Conservation (phyloP, 2,797 vertebrate genomes). For the Cyclopterus lumpus region DNA sequence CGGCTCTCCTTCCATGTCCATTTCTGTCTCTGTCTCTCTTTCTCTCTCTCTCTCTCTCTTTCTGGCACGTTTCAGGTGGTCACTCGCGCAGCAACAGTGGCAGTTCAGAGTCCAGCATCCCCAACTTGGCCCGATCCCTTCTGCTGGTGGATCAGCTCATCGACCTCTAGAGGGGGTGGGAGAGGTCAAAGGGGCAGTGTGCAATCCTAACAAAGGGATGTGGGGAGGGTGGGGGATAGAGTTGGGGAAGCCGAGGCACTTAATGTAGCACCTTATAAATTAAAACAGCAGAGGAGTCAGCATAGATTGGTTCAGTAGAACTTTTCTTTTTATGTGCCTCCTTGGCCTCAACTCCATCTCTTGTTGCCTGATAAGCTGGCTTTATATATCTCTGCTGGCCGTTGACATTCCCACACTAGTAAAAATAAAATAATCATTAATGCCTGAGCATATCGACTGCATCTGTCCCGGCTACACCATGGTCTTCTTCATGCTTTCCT, state of each 20-base stretch:
- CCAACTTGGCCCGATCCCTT: constrained; percentile 99
- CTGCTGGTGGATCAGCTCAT: constrained; percentile 99
- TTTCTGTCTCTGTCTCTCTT: constrained; percentile 78
- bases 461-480: constrained; percentile 64
- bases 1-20: constrained; percentile 72
- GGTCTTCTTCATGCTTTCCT: constrained; percentile 72
- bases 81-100: constrained; percentile 99
- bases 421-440: constrained; percentile 38
- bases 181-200: constrained; percentile 79
- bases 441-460: constrained; percentile 68
- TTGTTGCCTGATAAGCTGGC: constrained; percentile 75
- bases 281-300: constrained; percentile 59
- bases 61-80: constrained; percentile 97
- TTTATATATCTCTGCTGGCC: constrained; percentile 70
- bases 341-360: constrained; percentile 82
- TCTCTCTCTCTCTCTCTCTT: constrained; percentile 91
- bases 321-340: constrained; percentile 80
- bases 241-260: constrained; percentile 63
- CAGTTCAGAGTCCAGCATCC: constrained; percentile 99
- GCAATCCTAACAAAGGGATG: constrained; percentile 69
- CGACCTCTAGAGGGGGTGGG: constrained; percentile 93
- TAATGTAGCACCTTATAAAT: constrained; percentile 75
- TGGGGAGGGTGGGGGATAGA: constrained; percentile 43
- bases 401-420: constrained; percentile 62
- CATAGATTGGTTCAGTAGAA: constrained; percentile 53